A percentile compares a stretch with the other conserved stretches of the same genome.
phyloP scores from a whole-genome alignment of 1,140 invertebrate genomes.

The Diploscapter pachys region DNA sequence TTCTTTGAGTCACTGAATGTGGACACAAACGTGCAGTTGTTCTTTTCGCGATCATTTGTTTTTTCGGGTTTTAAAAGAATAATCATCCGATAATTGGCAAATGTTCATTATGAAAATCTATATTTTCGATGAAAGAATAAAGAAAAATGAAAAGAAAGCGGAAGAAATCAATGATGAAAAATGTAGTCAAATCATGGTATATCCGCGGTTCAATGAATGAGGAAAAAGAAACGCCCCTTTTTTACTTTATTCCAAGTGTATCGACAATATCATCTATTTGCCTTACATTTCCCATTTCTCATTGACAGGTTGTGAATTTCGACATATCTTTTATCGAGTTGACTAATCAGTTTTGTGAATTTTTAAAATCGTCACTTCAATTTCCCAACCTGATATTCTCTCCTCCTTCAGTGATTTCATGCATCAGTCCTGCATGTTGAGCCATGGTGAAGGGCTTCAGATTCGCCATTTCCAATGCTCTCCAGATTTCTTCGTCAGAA shows the following conservation, averaged over 20 bases:
- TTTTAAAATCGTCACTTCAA: too few relatives aligned
- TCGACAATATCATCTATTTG: not conserved
- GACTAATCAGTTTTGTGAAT: too few relatives aligned
- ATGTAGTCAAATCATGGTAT: too few relatives aligned
- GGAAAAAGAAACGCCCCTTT: too few relatives aligned
- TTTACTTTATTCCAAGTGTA: not conserved
- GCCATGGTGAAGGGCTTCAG: constrained; percentile 55
- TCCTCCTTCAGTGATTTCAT: constrained; percentile 46
- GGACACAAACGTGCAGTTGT: not conserved
- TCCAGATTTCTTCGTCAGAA: constrained; percentile 71
- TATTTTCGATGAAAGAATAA: too few relatives aligned
- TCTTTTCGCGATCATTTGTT: not conserved
- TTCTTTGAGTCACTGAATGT: not conserved
- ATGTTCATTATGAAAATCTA: too few relatives aligned
- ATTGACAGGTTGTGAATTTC: not conserved
- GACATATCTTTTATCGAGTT: too few relatives aligned
- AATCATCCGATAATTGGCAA: too few relatives aligned
- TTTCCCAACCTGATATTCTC: constrained; percentile 56
- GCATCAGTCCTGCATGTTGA: constrained; percentile 31
- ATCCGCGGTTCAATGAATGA: too few relatives aligned
- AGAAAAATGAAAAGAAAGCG: too few relatives aligned
- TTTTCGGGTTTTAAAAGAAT: not conserved
- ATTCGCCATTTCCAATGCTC: constrained; percentile 70
- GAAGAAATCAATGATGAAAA: too few relatives aligned
- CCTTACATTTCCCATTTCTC: not conserved